A percentile compares a stretch with the other conserved stretches of the same genome.
These are phyloP conservation scores for Paraplagusia blochii DNA, from an alignment of 2,113 vertebrate species.

Conservation along the genomic window DNA sequence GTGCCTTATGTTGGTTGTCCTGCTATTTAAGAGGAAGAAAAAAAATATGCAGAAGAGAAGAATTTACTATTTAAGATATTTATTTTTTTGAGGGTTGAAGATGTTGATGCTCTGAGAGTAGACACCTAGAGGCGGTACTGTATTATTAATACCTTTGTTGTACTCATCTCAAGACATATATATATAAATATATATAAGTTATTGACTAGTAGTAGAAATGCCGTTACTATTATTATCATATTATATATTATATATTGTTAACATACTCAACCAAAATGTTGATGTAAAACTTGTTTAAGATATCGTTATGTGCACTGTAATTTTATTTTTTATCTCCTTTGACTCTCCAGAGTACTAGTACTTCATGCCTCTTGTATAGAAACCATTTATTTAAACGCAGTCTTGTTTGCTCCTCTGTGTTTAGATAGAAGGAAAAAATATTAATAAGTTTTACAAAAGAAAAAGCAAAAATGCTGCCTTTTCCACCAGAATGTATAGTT, in stretches of 20 bases:
- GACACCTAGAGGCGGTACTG: constrained; percentile 94
- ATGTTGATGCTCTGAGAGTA: constrained; percentile 91
- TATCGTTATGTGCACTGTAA: constrained; percentile 93
- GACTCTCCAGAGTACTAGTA: constrained; percentile 84
- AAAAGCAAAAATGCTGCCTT: constrained; percentile 88
- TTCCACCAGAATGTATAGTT: constrained; percentile 82
- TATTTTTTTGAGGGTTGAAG: constrained; percentile 98
- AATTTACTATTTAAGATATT: constrained; percentile 88
- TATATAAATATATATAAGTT: constrained; percentile 98
- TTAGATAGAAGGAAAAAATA: constrained; percentile 69
- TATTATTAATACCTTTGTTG: constrained; percentile 91
- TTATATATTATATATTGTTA: constrained; percentile 86
- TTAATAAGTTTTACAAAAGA: constrained; percentile 47
- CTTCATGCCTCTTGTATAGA: constrained; percentile 76
- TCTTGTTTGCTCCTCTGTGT: constrained; percentile 76
- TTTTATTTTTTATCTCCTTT: constrained; percentile 72
- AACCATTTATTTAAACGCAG: constrained; percentile 77
- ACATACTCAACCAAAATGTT: constrained; percentile 95
- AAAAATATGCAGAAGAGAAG: constrained; percentile 36
- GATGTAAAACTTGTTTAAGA: constrained; percentile 95
- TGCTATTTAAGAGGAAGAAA: constrained; percentile 85
- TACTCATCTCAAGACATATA: constrained; percentile 99
- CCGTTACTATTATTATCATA: constrained; percentile 91
- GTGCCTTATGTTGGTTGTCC: constrained; percentile 91
- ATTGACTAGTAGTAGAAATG: constrained; percentile 88